Evolutionary conservation across 1,140 invertebrate species (phyloP), one percentile per base, ranked within the genome.

Genomic region (Saxidomus purpurata): DNA sequence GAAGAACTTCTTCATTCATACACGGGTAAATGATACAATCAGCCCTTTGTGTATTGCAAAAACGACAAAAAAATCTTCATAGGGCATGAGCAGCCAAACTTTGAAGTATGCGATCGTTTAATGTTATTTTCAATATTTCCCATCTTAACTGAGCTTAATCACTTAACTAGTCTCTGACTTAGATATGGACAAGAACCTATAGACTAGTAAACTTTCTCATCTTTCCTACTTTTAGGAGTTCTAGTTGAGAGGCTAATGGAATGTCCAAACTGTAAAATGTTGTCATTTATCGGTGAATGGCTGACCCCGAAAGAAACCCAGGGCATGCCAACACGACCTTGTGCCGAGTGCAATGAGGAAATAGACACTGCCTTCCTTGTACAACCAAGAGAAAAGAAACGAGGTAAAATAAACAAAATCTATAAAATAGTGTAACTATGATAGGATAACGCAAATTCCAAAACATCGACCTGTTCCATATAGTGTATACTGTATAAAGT

Each of bases 251-350:
- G 93, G 1, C 84, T 87, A 28, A 93, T 93, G 77, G 91, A 92
- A 67, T 95, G 94, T 80, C 93, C 94, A 1, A 9, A 71, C 22
- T 95, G 94, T 49, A 34, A 88, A 13, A 59, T 90, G 11, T 38
- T 91, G 17, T 91, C 92, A 15, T 95, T 95, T 82, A 59, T 92
- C 1, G 94, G 94, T 0, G 94, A 95, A 67, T 95, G 94, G 94
- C 83, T 93, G 83, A 93, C 93, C 0, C 94, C 94, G 0, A 95
- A 94, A 76, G 92, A 94, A 55, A 91, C 93, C 9, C 93, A 95
- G 85, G 76, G 80, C 15, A 25, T 93, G 59, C 59, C 87, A 40
- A 90, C 85, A 2, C 89, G 92, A 15, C 69, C 82, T 6, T 94
- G 94, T 81, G 84, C 90, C 17, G 49, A 71, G 22, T 94, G 93